These are phyloP conservation scores for Haliaeetus leucogaster DNA, from an alignment of 2,113 vertebrate genomes.

Conservation along the genomic window DNA sequence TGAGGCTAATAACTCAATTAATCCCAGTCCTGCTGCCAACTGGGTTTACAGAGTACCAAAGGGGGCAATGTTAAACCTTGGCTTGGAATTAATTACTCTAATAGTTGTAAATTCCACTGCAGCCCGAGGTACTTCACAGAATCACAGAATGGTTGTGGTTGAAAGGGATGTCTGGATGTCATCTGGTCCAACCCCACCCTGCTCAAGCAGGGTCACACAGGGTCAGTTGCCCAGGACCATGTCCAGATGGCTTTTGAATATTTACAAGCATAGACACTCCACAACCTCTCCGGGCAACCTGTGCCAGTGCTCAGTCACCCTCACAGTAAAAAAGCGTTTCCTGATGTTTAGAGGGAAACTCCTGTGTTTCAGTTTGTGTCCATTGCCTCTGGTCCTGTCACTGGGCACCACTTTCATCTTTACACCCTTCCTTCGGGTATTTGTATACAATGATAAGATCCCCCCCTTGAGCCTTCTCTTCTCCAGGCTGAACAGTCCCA, in stretches of 20 bases:
- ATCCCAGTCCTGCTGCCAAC: slow-evolving; percentile 1
- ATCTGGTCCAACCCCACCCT: not conserved
- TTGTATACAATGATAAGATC: not conserved
- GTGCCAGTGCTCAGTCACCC: not conserved
- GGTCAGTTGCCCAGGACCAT: not conserved
- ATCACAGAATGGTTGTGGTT: not conserved
- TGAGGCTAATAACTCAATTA: slow-evolving; percentile 48
- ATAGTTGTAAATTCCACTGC: slow-evolving; percentile 3
- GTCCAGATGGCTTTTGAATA: not conserved
- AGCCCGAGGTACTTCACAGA: not conserved
- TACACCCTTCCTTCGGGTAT: not conserved
- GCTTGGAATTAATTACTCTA: slow-evolving; percentile 33
- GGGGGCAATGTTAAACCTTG: not conserved
- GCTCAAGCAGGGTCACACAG: not conserved
- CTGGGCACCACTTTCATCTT: not conserved
- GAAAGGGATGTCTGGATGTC: not conserved
- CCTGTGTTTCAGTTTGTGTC: not conserved
- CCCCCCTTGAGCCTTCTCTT: fast-evolving
- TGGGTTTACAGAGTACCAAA: slow-evolving; percentile 49
- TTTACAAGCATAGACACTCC: not conserved
- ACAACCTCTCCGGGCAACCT: not conserved
- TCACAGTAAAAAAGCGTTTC: not conserved
- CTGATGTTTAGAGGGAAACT: not conserved
- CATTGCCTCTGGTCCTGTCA: not conserved
- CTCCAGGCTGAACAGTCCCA: not conserved